Evolutionary conservation across 2,888 invertebrate genomes (phyloP).

Genomic region (Apotomis capreana): DNA sequence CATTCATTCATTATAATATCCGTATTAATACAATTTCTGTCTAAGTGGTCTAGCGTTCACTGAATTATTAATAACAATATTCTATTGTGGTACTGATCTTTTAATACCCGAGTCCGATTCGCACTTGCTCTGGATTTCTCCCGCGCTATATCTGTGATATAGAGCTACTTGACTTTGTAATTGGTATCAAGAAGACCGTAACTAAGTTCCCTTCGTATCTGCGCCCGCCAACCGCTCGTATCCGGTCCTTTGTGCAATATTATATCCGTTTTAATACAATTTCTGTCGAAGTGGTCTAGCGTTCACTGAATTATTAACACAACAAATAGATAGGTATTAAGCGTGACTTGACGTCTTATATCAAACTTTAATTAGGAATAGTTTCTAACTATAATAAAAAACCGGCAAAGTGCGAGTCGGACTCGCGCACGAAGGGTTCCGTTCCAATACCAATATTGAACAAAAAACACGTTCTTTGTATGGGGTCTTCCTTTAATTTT

Average conservation of each 20-base stretch:
- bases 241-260: slow-evolving; percentile 28
- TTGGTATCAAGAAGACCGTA: slow-evolving; percentile 9
- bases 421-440: too few species aligned
- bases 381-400: too few species aligned
- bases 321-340: too few species aligned
- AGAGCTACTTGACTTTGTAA: neutral
- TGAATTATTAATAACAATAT: slow-evolving; percentile 12
- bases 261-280: slow-evolving; percentile 33
- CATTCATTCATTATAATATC: slow-evolving; percentile 32
- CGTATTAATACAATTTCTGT: slow-evolving; percentile 22
- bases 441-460: too few species aligned
- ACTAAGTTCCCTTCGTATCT: slow-evolving; percentile 27
- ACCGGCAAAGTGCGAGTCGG: too few species aligned
- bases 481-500: too few species aligned
- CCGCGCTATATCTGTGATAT: neutral
- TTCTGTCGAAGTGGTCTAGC: slow-evolving; percentile 5
- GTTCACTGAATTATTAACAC: slow-evolving; percentile 20
- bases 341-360: too few species aligned
- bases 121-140: neutral
- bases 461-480: too few species aligned
- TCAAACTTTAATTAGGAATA: too few species aligned
- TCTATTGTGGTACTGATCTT: too few species aligned
- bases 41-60: slow-evolving; percentile 8
- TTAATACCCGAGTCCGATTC: too few species aligned
- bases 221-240: slow-evolving; percentile 1